Base-by-base conservation (phyloP, 2,888 invertebrate genomes). In the Pyrgus malvae region DNA sequence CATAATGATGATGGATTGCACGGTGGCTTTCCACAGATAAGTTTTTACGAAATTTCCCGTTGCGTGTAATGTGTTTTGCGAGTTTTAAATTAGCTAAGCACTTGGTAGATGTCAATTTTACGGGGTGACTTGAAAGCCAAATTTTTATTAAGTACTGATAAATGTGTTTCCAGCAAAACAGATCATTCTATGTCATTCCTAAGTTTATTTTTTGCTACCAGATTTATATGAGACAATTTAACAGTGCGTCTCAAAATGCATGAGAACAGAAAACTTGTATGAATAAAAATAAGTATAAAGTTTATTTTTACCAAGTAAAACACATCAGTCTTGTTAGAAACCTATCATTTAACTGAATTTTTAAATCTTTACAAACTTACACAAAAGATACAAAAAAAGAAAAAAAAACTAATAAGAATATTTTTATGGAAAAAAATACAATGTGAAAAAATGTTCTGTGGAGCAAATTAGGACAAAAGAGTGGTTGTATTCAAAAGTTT, bases 1-100 rank as follows among this genome's bases (percentile, higher is more conserved):
- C 83, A 76, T 90, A 90, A 89, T 85, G 83, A 89, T 88, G 90
- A 90, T 89, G 83, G 88, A 90, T 90, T 89, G 85, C 82, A 74
- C 76, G 69, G 80, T 81, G 83, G 87, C 76, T 80, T 76, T 76
- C 70, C 73, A 69, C 81, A 81, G 87, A 88, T 88, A 88, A 89
- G 84, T 86, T 89, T 80, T 83, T 72, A 69, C 72, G 72, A 74
- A 76, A 79, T 74, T 82, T 80, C 70, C 72, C 76, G 65, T 68
- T 62, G 75, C 78, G 74, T 75, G 79, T 85, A 84, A 85, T 83
- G 83, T 82, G 77, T 83, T 85, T 83, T 81, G 71, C 65, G 77
- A 75, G 70, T 79, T 83, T 73, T 70, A 81, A 84, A 83, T 83
- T 82, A 78, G 80, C 70, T 71, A 64, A 70, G 70, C 71, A 62